Evolutionary conservation across 2,888 invertebrate genomes (phyloP), one percentile per base, ranked within the genome.

Genomic region (Dryobota labecula): DNA sequence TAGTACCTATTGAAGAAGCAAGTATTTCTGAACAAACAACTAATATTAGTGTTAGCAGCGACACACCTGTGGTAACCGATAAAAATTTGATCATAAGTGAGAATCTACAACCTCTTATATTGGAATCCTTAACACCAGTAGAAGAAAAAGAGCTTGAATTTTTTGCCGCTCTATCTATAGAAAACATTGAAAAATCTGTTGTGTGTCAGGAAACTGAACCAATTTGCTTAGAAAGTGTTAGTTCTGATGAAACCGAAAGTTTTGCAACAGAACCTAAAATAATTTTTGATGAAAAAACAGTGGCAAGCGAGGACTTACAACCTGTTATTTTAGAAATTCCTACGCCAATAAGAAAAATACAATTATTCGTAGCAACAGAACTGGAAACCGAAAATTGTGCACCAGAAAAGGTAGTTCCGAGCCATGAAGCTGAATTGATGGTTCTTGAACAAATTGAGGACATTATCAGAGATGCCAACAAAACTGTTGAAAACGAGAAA

Each of bases 371-470:
- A 27, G 51, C 51, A 51, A 41, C 20, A 11, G 51, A 68, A 76
- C 8, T 58, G 11, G 51, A 63, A 58, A 24, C 15, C 0, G 18
- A 47, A 27, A 30, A 13, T 20, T 15, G 3, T 56, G 15, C 13
- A 36, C 33, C 8, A 30, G 33, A 24, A 36, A 69, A 53, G 15
- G 18, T 60, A 8, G 33, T 38, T 33, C 6, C 33, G 1, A 41
- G 27, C 15, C n/a, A 53, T 36, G 69, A 70, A 41, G 15, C n/a
- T 41, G 41, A 62, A 43, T 47, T 69, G 18, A 58, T 60, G 47
- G n/a, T 70, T 0, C 36, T 63, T 24, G 58, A 63, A 58, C 62
- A 76, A 76, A 70, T 76, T 49, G 70, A 75, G n/a, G 47, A 70
- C 0, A 75, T 70, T 47, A 63, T 76, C 24, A 41, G 58, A 47